Base-by-base conservation (phyloP, 92 coral and sea anemone genomes). In the Phenganax stokvisi region DNA sequence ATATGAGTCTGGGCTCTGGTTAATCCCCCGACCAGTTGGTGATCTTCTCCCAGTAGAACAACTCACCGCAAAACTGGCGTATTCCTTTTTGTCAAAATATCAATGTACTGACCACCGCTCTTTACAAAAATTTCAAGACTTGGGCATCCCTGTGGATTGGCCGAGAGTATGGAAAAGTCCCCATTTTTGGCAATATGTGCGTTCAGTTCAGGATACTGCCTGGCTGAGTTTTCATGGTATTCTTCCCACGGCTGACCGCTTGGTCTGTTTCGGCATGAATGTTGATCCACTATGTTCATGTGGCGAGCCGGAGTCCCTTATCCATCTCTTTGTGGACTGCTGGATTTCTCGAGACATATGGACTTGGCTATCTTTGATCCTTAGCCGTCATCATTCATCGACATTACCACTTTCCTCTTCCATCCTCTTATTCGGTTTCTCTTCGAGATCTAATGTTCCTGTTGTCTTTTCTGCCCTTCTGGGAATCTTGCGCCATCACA, bases 271-370 rank as follows among this genome's bases (percentile, higher is more conserved):
- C 44, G 71, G 71, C 3, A 20, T 15, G 51, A 55, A 16, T 5
- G 51, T 56, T 10, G 75, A 76, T 27, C 81, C 81, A n/a, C 12
- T 3, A 3, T 76, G 81, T 56, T 16, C 16, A 15, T 76, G 81
- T 55, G 81, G 81, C 17, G 27, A 37, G 9, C 70, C n/a, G 9
- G 76, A 72, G 58, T 3, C 56, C 6, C 25, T 72, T 8, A 6
- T 72, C 8, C 76, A 72, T 47, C 58, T 72, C 6, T 20, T 20
- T 51, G 16, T 20, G 11, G 9, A 3, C 9, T 72, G 76, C 16
- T 56, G 55, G 2, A 13, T 72, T 16, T 27, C 56, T 17, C 8
- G 13, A 16, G 56, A 51, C 3, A 20, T 54, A 10, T 31, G 7
- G 6, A 9, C 7, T 12, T 72, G 76, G 76, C 51, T 51, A 10